Evolutionary conservation across 2,797 vertebrate species (phyloP), one percentile per base, ranked within the genome.

Genomic region (Danio tinwini): DNA sequence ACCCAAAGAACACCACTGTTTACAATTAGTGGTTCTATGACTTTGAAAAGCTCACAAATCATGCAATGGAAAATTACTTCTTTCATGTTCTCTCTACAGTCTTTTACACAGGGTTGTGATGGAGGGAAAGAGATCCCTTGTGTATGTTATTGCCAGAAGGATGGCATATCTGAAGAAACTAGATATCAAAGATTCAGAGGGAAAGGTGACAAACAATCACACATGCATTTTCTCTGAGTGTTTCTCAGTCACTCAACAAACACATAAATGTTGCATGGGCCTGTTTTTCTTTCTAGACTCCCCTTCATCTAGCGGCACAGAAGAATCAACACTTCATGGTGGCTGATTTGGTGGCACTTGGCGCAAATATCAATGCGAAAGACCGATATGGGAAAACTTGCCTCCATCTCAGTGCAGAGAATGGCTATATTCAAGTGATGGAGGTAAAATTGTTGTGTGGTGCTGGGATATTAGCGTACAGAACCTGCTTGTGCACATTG

Each of bases 321-420:
- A 93, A 91, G 86, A 97, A 97, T 86, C 94, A 96, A 5, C 94
- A 95, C 59, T 88, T 95, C 55, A 94, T 96, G 84, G 93, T 95
- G 71, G 88, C 89, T 0, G 96, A 97, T 84, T 89, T 97, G 81
- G 93, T 96, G 80, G 77, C 52, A 7, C 83, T 96, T 10, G 95
- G 95, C 9, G 95, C 95, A 44, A 87, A 89, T 0, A 72, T 95
- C 83, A 96, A 95, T 0, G 90, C 88, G 62, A 92, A 72, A 3
- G 94, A 96, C 85, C 76, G 62, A 1, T 82, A 62, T 0, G 94
- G 94, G 47, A 96, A 93, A 88, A 95, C 95, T 0, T 94, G 95
- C 0, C 91, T 96, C 13, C 96, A 96, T 49, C 90, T 96, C 50
- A 93, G 95, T 10, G 94, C 95, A 29, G 92, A 95, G 86, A 93